Base-by-base conservation (phyloP, 2,797 vertebrate species). In the Parambassis ranga region DNA sequence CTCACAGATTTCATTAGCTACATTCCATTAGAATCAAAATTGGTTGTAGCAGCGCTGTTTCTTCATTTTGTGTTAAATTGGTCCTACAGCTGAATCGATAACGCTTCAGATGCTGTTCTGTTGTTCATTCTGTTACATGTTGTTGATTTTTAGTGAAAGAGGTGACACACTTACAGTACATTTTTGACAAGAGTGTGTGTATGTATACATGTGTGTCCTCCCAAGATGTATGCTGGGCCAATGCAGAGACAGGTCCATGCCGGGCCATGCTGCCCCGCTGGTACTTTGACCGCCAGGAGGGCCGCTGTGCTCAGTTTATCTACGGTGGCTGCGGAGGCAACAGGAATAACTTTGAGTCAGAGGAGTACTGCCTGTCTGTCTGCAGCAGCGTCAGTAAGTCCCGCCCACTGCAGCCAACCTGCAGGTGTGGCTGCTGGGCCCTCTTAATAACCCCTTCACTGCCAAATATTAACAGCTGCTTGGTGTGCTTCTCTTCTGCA, bases 301-400 rank as follows among this genome's bases (percentile, higher is more conserved):
- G 95, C 85, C 95, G 92, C 86, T 98, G 96, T n/a, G 94, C 87
- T 37, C 95, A 94, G 71, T 99, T 98, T 94, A 96, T 97, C 95
- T 98, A 96, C 87, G 96, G 97, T 27, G 97, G 97, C 94, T 99
- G 97, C 20, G 96, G 97, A 22, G 96, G 97, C 86, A 98, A 99
- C 94, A 91, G 96, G 89, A 99, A 99, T 96, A 99, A 99, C 95
- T 99, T 99, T 97, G 96, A 96, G 85, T 96, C 96, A 4, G 93
- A 98, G 92, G 95, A 96, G 48, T 98, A 98, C 95, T 99, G 97
- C 95, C 85, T 96, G 92, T 95, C 96, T 61, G 96, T 98, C 92
- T 99, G 97, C 95, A 93, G 94, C 93, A 95, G 94, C 72, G 92
- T 96, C 94, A 91, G 96, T 99, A 98, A 99, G 96, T 98, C 92